These are phyloP conservation scores for Squalus acanthias DNA, from an alignment of 2,797 vertebrate species.

Conservation along the genomic window DNA sequence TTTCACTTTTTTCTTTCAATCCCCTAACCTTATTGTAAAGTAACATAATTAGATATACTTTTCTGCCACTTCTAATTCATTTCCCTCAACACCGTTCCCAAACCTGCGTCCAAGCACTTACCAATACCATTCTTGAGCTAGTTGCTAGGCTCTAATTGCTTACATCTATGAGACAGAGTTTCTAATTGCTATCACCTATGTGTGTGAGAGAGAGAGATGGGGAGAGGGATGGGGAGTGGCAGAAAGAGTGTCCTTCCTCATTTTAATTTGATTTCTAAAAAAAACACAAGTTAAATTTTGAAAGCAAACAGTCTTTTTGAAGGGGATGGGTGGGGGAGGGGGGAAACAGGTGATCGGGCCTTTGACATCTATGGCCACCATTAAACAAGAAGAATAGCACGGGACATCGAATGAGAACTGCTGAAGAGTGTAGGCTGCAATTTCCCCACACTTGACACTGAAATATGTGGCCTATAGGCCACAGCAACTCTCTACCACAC, in stretches of 20 bases:
- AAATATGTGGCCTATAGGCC: neutral
- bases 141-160: no score
- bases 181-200: neutral
- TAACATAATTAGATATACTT: no score
- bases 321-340: no score
- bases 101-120: no score
- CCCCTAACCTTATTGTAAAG: no score
- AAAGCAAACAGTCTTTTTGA: neutral
- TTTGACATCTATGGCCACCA: neutral
- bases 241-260: neutral
- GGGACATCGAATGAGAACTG: neutral
- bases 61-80: no score
- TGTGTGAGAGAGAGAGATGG: neutral
- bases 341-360: neutral
- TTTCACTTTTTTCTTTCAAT: no score
- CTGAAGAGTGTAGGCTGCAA: neutral
- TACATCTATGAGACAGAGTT: neutral
- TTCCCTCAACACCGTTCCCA: no score
- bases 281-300: no score
- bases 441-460: neutral
- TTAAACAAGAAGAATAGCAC: neutral
- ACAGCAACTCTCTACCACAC: neutral
- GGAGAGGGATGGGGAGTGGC: no score
- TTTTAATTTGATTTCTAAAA: neutral
- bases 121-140: no score